Evolutionary conservation across 2,113 vertebrate species (phyloP), one percentile per base, ranked within the genome.

Genomic region (Stegastes partitus): DNA sequence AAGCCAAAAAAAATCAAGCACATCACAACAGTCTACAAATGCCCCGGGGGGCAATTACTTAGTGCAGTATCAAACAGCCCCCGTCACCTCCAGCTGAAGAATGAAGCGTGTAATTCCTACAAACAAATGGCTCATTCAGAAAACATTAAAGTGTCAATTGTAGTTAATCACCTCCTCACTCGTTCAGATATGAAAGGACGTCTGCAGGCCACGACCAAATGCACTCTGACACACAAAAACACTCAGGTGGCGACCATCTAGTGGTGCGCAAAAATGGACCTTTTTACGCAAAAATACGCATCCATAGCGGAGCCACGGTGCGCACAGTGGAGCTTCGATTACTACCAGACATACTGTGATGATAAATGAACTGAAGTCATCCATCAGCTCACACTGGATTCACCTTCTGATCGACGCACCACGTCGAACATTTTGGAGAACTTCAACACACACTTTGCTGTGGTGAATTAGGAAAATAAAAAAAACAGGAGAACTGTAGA

Each of bases 61-160:
- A 74, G 82, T 68, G 85, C 83, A 54, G 80, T 76, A 84, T 84
- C 85, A 81, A 81, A 80, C 81, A 71, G 62, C 57, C 50, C 64
- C 68, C 71, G 19, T 59, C 76, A 83, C 76, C 73, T 79, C 62
- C 85, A 84, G 44, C 65, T 61, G 88, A 83, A 84, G 91, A 86
- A 83, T 85, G 87, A 74, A 85, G 88, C 81, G 70, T 90, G 92
- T 88, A 83, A 90, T 87, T 87, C 80, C 74, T 51, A 73, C 81
- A 84, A 87, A 89, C 83, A 90, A 89, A 90, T 62, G 87, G 65
- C 42, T 89, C 86, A 84, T 87, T 87, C 85, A 79, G 63, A 73
- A 84, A 89, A 70, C 86, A 77, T 83, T 78, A 66, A 74, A 83
- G 77, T 82, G 81, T 82, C 86, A 86, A 71, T 83, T 63, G 77